A percentile compares a stretch with the other conserved stretches of the same genome.
These are phyloP conservation scores for Zelleria hepariella DNA, from an alignment of 2,888 invertebrate species.

Conservation along the genomic window DNA sequence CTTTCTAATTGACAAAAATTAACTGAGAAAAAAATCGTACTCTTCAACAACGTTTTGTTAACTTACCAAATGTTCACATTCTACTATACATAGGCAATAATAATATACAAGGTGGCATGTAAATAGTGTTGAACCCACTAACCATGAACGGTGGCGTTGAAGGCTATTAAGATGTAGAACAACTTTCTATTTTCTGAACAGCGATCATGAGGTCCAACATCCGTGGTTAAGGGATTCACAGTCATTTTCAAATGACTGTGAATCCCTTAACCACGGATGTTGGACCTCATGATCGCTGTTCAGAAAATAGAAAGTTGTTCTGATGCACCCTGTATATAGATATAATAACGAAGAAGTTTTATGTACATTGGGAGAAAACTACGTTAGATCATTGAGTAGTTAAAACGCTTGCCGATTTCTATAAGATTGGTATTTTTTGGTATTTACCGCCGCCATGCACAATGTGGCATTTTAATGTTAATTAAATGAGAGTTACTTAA, in stretches of 20 bases:
- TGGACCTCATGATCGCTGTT: no score
- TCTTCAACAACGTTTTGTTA: constrained; percentile 52
- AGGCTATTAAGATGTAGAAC: no score
- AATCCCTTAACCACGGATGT: no score
- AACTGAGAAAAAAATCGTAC: constrained; percentile 50
- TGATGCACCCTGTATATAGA: no score
- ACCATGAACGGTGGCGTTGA: no score
- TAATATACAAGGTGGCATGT: constrained; percentile 22
- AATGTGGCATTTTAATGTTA: constrained; percentile 31
- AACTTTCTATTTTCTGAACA: no score
- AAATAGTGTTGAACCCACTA: no score
- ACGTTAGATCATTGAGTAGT: constrained; percentile 11
- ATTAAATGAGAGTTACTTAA: constrained; percentile 58
- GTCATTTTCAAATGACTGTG: no score
- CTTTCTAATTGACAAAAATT: constrained; percentile 64
- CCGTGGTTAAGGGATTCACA: no score
- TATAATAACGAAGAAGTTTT: constrained; percentile 45
- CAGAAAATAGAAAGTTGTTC: no score
- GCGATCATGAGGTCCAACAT: no score
- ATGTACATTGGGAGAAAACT: constrained; percentile 34
- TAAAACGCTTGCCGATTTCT: background rate
- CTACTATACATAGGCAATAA: constrained; percentile 20
- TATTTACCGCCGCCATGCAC: constrained; percentile 29
- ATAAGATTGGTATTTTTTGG: constrained; percentile 4
- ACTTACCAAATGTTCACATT: constrained; percentile 32